These are phyloP conservation scores for Laticauda laticaudata DNA, from an alignment of 2,113 vertebrate genomes.

Conservation along the genomic window DNA sequence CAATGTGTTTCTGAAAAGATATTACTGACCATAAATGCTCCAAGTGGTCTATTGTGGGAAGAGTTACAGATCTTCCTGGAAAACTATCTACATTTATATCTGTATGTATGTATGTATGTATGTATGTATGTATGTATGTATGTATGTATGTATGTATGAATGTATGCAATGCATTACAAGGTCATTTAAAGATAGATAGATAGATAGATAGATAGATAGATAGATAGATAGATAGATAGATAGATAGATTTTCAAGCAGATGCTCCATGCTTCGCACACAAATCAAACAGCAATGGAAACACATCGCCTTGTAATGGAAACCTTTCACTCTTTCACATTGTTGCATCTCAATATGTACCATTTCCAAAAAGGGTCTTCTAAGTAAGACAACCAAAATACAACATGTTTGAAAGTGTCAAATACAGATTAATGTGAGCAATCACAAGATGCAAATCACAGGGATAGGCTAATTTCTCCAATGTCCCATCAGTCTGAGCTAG, in stretches of 20 bases:
- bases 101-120: not conserved
- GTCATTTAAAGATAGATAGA: too few species aligned
- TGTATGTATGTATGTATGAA: too few species aligned
- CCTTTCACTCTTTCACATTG: not conserved
- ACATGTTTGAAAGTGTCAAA: not conserved
- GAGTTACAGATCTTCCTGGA: conserved; percentile 13
- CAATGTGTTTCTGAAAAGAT: conserved; percentile 42
- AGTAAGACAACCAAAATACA: not conserved
- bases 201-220: too few species aligned
- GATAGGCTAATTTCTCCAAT: not conserved
- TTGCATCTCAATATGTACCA: not conserved
- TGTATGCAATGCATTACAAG: too few species aligned
- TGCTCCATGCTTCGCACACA: not conserved
- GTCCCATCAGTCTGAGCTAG: not conserved
- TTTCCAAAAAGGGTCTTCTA: not conserved
- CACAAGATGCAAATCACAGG: not conserved
- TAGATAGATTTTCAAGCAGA: not conserved
- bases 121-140: too few species aligned
- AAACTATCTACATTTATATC: not conserved
- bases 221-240: too few species aligned
- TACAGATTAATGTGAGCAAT: not conserved
- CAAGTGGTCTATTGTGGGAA: conserved; percentile 29
- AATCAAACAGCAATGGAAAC: not conserved
- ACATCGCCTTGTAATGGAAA: not conserved
- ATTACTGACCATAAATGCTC: conserved; percentile 46